Conservation (phyloP, 2,797 vertebrate species). For the Hydrocynus forskahlii region DNA sequence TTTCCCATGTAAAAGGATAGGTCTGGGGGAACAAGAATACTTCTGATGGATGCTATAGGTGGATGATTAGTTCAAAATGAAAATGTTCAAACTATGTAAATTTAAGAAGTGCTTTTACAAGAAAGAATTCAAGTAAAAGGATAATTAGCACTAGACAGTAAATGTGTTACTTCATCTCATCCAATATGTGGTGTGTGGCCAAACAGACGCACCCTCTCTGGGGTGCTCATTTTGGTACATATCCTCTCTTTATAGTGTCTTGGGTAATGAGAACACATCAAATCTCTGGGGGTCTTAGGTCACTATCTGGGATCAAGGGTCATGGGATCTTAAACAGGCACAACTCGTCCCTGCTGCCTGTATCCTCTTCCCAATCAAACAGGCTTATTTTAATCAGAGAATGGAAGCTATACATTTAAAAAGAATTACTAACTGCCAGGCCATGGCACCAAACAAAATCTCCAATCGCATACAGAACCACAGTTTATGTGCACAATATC, state of each 20-base stretch:
- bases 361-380: background rate
- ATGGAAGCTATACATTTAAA: background rate
- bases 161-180: background rate
- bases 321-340: slow-evolving; percentile 21
- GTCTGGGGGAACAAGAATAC: too few species aligned
- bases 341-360: slow-evolving; percentile 4
- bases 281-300: slow-evolving; percentile 23
- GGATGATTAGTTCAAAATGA: too few species aligned
- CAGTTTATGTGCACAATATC: background rate
- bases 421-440: background rate
- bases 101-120: too few species aligned
- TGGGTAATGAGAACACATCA: background rate
- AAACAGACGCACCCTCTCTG: slow-evolving; percentile 27
- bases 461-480: too few species aligned
- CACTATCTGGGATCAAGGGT: slow-evolving; percentile 26
- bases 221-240: slow-evolving; percentile 29
- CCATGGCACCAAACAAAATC: background rate
- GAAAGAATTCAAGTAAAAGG: background rate
- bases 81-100: too few species aligned
- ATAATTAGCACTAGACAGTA: background rate
- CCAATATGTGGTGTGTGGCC: background rate
- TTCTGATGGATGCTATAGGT: too few species aligned
- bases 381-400: background rate
- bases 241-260: slow-evolving; percentile 32
- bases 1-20: too few species aligned